Evolutionary conservation across 2,888 invertebrate species (phyloP).

Genomic region (Cosmorhoe ocellata): DNA sequence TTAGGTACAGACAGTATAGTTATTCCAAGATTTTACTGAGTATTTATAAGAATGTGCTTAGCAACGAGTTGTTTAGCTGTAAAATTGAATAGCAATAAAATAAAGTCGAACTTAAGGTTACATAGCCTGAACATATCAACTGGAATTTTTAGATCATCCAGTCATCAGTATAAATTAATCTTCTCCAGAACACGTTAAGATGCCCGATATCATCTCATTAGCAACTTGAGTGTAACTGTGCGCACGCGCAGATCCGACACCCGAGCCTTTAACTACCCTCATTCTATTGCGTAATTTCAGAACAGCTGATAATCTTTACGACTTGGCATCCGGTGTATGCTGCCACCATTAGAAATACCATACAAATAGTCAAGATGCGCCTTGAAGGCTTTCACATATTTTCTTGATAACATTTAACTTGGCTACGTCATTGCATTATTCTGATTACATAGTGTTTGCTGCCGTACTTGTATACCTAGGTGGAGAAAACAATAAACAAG

Average conservation of each 20-base stretch:
- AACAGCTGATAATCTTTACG: conserved; percentile 55
- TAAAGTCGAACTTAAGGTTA: no score
- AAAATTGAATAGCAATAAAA: no score
- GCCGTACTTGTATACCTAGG: no score
- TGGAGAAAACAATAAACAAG: conserved; percentile 31
- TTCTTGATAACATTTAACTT: conserved; percentile 31
- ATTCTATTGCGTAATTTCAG: conserved; percentile 49
- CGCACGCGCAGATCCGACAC: conserved; percentile 65
- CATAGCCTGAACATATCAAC: no score
- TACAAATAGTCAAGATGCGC: conserved; percentile 39
- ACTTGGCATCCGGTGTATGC: conserved; percentile 51
- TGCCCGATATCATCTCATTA: conserved; percentile 16
- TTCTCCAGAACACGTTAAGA: conserved; percentile 4
- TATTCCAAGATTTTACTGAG: no score
- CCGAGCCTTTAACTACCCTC: conserved; percentile 58
- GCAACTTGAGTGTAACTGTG: conserved; percentile 32
- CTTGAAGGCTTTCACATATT: conserved; percentile 32
- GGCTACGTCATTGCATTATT: conserved; percentile 21
- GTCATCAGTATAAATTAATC: background rate
- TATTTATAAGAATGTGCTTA: no score
- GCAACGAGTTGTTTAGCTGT: no score
- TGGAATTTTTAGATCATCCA: no score
- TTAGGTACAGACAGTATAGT: no score
- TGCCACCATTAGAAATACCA: conserved; percentile 42
- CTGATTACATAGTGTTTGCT: conserved; percentile 18